Evolutionary conservation across 2,888 invertebrate species (phyloP).

Genomic region (Drosophila fungiperda): DNA sequence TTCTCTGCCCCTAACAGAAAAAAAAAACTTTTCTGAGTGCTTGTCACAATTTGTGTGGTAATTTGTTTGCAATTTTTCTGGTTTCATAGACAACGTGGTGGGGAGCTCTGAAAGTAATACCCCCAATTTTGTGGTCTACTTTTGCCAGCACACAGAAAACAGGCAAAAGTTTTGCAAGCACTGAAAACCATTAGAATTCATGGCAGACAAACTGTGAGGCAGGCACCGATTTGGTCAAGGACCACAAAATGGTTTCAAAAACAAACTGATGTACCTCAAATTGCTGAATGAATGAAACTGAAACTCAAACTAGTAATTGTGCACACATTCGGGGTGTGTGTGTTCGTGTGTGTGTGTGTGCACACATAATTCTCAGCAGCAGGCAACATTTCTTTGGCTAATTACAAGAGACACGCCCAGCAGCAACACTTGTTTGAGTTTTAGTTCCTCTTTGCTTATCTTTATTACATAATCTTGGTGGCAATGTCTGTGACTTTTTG

Average conservation of each 20-base stretch:
- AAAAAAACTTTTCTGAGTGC: slow-evolving; percentile 28
- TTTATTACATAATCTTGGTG: slow-evolving; percentile 59
- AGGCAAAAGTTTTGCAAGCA: slow-evolving; percentile 43
- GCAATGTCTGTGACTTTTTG: slow-evolving; percentile 2
- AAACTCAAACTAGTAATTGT: slow-evolving; percentile 2
- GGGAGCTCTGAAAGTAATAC: slow-evolving; percentile 51
- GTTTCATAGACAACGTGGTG: neutral
- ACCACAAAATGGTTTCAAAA: slow-evolving; percentile 23
- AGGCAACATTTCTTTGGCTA: slow-evolving; percentile 42
- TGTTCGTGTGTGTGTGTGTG: neutral
- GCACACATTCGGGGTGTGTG: neutral
- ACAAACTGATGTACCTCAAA: slow-evolving; percentile 9
- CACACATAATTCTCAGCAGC: slow-evolving; percentile 26
- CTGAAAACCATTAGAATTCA: slow-evolving; percentile 48
- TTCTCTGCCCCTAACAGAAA: slow-evolving; percentile 6
- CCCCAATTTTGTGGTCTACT: slow-evolving; percentile 66
- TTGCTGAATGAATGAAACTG: slow-evolving; percentile 35
- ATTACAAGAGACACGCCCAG: slow-evolving; percentile 56
- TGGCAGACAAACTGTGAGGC: slow-evolving; percentile 19
- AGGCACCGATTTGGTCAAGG: slow-evolving; percentile 21
- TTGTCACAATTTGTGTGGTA: slow-evolving; percentile 65
- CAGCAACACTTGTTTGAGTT: slow-evolving; percentile 50
- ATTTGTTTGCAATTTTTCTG: slow-evolving; percentile 56
- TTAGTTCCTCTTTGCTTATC: slow-evolving; percentile 51
- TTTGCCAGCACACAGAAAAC: slow-evolving; percentile 42